Conservation (phyloP, 2,797 vertebrate genomes). For the Diplodus sargus region DNA sequence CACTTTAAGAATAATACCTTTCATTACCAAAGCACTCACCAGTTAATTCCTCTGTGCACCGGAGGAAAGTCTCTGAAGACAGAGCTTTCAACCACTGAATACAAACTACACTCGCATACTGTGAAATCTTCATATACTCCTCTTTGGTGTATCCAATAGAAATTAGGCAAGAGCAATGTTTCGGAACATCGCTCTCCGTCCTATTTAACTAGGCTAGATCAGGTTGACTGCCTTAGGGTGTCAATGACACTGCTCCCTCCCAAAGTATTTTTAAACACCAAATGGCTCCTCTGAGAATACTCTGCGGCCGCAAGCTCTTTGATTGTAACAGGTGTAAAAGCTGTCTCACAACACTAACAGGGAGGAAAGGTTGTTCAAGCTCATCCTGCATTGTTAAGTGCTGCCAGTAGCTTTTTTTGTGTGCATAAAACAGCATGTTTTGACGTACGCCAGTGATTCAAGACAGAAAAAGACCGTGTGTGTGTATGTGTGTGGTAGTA, state of each 20-base stretch:
- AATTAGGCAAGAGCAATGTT: constrained; percentile 19
- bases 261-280: constrained; percentile 82
- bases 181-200: constrained; percentile 58
- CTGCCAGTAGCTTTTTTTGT: constrained; percentile 21
- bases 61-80: constrained; percentile 59
- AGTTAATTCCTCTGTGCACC: constrained; percentile 67
- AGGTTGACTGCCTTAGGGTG: constrained; percentile 66
- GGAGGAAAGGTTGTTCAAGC: constrained; percentile 67
- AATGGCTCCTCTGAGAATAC: constrained; percentile 74
- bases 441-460: constrained; percentile 2
- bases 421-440: constrained; percentile 27
- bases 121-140: constrained; percentile 18
- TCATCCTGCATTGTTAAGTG: constrained; percentile 51
- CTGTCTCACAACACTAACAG: constrained; percentile 69
- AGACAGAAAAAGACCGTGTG: not conserved
- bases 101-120: constrained; percentile 18
- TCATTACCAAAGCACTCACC: constrained; percentile 79
- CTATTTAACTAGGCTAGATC: constrained; percentile 71
- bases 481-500: not conserved
- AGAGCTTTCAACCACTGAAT: constrained; percentile 49
- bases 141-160: constrained; percentile 16
- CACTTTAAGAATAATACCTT: constrained; percentile 82
- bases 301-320: constrained; percentile 60
- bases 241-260: constrained; percentile 69
- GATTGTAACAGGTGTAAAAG: constrained; percentile 74